Evolutionary conservation across 2,113 vertebrate genomes (phyloP), one percentile per base, ranked within the genome.

Genomic region (Triplophysa tibetana): DNA sequence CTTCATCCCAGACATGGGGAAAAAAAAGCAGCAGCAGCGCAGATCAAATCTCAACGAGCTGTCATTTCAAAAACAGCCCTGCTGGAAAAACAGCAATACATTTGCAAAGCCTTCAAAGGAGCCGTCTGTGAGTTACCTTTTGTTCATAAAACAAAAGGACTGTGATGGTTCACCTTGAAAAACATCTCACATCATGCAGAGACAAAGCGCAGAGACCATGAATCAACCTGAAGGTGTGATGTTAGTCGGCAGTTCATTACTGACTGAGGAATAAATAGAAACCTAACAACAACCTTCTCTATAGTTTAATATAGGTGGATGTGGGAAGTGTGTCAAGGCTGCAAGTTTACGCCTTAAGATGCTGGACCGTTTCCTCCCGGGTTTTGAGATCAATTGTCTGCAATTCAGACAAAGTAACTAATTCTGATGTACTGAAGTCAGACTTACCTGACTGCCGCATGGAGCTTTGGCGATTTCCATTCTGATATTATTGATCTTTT

Each of bases 1-100:
- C 69, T 81, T 84, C 41, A 66, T 89, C 89, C 82, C 85, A 89
- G 87, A 87, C 86, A 76, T 82, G n/a, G 83, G 87, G 52, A 88
- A 85, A 58, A 89, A 90, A 86, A 86, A 89, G 85, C 81, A 80
- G 86, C 86, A 89, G 85, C 81, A 80, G 54, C 85, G 75, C 82
- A 73, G 85, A 87, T 89, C 84, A 81, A 75, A 85, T 88, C 87
- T 87, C 87, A 83, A 85, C 60, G 75, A 89, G 89, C 88, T 70
- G 75, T 89, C 84, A 90, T 90, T 88, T 83, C 80, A 83, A 88
- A 83, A 82, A 87, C 48, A 65, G 73, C 68, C 86, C 80, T 80
- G 77, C 80, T 86, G 85, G 82, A 89, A 90, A 89, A 90, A 89
- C 89, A 90, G 88, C 87, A 84, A 87, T 89, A 90, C 87, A 91